These are phyloP conservation scores for Eumaeus atala DNA, from an alignment of 1,140 invertebrate species.

Conservation along the genomic window DNA sequence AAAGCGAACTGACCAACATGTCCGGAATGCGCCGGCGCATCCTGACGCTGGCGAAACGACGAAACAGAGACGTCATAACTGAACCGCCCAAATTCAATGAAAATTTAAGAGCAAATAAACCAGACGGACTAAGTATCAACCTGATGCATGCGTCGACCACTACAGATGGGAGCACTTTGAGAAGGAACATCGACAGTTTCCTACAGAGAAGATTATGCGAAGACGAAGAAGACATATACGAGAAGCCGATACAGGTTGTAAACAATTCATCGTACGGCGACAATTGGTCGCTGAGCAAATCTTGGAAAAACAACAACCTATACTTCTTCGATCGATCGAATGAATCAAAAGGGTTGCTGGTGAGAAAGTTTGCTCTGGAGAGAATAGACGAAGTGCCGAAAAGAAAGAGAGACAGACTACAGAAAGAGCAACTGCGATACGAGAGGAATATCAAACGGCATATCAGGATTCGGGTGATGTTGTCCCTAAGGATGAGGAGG, in stretches of 20 bases:
- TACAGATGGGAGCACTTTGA: slow-evolving; percentile 49
- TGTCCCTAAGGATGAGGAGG: slow-evolving; percentile 51
- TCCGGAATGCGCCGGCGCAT: slow-evolving; percentile 56
- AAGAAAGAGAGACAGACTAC: slow-evolving; percentile 44
- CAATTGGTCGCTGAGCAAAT: slow-evolving; percentile 66
- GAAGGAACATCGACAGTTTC: slow-evolving; percentile 58
- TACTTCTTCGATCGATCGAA: slow-evolving; percentile 48
- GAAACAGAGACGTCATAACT: slow-evolving; percentile 32
- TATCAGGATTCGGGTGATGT: slow-evolving; percentile 62
- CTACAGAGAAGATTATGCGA: slow-evolving; percentile 44
- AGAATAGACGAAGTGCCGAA: slow-evolving; percentile 52
- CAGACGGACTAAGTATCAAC: slow-evolving; percentile 47
- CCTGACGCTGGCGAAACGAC: slow-evolving; percentile 55
- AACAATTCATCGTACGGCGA: slow-evolving; percentile 56
- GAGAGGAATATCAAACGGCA: slow-evolving; percentile 67
- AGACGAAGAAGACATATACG: slow-evolving; percentile 56
- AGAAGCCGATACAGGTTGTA: slow-evolving; percentile 54
- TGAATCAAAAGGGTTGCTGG: slow-evolving; percentile 34
- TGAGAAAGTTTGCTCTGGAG: slow-evolving; percentile 38
- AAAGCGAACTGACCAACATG: slow-evolving; percentile 66
- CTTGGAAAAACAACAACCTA: slow-evolving; percentile 54
- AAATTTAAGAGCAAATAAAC: slow-evolving; percentile 38
- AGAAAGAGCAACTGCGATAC: slow-evolving; percentile 65
- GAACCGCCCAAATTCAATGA: slow-evolving; percentile 41
- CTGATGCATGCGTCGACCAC: slow-evolving; percentile 52